phyloP scores from a whole-genome alignment of 2,797 vertebrate genomes.

The Syngnathus rostellatus region DNA sequence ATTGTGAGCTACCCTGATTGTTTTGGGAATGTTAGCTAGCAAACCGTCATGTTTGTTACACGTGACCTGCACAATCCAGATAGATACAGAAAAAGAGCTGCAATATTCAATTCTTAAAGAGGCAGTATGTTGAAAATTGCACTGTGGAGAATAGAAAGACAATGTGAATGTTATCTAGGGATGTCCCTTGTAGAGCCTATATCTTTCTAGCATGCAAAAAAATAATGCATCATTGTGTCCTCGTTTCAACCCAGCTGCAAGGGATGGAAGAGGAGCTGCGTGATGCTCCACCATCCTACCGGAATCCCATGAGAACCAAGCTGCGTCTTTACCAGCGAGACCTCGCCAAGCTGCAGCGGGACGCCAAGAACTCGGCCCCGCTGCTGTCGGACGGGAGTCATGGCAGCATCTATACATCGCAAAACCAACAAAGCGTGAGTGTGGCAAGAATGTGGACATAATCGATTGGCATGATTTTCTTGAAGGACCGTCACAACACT shows the following conservation, averaged over 20 bases:
- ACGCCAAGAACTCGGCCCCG: constrained; percentile 70
- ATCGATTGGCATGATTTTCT: background rate
- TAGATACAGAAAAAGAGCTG: background rate
- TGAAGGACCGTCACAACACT: background rate
- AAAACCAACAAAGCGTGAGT: constrained; percentile 89
- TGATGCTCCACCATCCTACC: constrained; percentile 75
- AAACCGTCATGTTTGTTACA: background rate
- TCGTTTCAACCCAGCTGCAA: constrained; percentile 65
- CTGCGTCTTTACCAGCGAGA: constrained; percentile 80
- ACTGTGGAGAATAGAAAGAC: background rate
- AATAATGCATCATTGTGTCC: background rate
- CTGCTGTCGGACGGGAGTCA: constrained; percentile 61
- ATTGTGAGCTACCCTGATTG: constrained; percentile 67
- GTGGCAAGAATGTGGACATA: background rate
- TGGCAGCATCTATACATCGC: constrained; percentile 67
- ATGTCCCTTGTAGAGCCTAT: too few relatives aligned
- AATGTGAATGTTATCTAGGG: too few relatives aligned
- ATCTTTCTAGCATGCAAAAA: background rate
- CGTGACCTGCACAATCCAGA: too few relatives aligned
- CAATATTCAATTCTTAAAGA: background rate
- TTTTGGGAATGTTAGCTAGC: background rate
- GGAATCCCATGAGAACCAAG: constrained; percentile 83
- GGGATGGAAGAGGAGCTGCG: constrained; percentile 92
- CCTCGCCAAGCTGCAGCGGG: constrained; percentile 82
- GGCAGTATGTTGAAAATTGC: background rate